phyloP scores from a whole-genome alignment of 2,888 invertebrate genomes.

The Epistrophe eligans region DNA sequence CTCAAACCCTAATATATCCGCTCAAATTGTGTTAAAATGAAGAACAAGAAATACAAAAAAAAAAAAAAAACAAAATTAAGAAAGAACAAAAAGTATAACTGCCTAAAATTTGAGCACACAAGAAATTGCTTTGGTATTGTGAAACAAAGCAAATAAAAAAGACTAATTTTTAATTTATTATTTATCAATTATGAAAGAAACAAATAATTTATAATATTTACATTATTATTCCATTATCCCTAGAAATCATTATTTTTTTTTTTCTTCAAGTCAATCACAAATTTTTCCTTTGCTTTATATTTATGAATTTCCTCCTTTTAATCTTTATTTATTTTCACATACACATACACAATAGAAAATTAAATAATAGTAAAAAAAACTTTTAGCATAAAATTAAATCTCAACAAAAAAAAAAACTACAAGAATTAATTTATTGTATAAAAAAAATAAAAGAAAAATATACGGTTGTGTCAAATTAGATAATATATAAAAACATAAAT shows the following conservation, averaged over 20 bases:
- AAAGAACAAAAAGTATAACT: conserved; percentile 52
- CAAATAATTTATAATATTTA: background rate
- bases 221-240: background rate
- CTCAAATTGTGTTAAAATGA: conserved; percentile 66
- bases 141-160: conserved; percentile 56
- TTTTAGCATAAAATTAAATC: conserved; percentile 37
- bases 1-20: conserved; percentile 57
- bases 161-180: conserved; percentile 67
- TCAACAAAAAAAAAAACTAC: conserved; percentile 41
- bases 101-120: conserved; percentile 56
- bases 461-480: conserved; percentile 76
- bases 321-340: conserved; percentile 35
- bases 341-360: conserved; percentile 52
- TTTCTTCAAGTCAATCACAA: conserved; percentile 3
- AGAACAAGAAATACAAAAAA: conserved; percentile 17
- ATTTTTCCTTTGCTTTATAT: conserved; percentile 11
- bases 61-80: conserved; percentile 17
- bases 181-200: conserved; percentile 53
- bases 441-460: conserved; percentile 66
- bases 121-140: conserved; percentile 51
- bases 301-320: conserved; percentile 36
- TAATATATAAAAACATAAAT: conserved; percentile 68
- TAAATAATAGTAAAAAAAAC: conserved; percentile 50
- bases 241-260: background rate
- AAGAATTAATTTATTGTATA: conserved; percentile 65